Percentiles rank a stretch among this genome's conserved stretches.
These are phyloP conservation scores for Petrocephalus microphthalmus DNA, from an alignment of 2,113 vertebrate genomes.

Conservation along the genomic window DNA sequence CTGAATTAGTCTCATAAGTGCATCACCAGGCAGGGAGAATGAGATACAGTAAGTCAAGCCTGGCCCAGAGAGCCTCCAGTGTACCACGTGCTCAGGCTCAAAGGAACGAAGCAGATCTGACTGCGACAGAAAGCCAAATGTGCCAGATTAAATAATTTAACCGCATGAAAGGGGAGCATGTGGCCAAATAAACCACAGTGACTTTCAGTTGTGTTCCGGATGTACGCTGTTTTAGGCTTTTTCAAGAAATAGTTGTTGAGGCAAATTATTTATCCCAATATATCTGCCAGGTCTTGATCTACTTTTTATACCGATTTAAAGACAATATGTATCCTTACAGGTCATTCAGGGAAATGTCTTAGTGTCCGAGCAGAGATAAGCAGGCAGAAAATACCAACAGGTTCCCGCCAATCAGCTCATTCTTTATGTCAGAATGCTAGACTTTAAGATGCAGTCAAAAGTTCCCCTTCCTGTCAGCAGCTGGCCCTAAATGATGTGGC, in stretches of 20 bases:
- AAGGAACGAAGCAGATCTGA: background rate
- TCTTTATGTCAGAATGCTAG: background rate
- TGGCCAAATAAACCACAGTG: background rate
- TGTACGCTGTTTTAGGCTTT: background rate
- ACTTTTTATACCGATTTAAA: background rate
- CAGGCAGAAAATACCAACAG: background rate
- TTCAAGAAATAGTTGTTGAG: background rate
- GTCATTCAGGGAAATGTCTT: background rate
- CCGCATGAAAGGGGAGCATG: background rate
- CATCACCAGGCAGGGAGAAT: background rate
- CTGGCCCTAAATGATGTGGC: background rate
- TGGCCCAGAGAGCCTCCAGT: background rate
- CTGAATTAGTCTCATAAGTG: background rate
- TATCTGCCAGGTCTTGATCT: background rate
- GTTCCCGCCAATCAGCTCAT: background rate
- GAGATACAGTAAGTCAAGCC: background rate
- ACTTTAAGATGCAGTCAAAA: background rate
- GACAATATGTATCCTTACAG: background rate
- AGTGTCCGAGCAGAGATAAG: background rate
- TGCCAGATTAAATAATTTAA: background rate
- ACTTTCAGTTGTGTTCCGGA: background rate
- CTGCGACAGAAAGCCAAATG: background rate
- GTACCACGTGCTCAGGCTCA: background rate
- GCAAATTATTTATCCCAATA: background rate
- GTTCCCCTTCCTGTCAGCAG: background rate